Conservation (phyloP, 2,888 invertebrate genomes). For the Chalcis sispes region DNA sequence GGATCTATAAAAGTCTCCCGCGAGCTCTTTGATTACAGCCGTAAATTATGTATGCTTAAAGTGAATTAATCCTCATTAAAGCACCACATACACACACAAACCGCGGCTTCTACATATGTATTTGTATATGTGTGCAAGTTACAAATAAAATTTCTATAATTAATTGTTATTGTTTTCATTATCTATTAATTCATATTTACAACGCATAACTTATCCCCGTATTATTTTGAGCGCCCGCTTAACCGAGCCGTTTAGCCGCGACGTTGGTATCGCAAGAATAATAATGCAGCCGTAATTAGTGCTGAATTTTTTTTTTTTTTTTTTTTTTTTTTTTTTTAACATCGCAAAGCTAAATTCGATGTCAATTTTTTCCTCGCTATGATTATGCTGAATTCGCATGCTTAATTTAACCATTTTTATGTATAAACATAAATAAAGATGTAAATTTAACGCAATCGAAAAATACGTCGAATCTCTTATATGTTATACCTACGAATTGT, state of each 20-base stretch:
- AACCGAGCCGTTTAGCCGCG: not conserved
- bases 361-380: no score
- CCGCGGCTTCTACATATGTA: constrained; percentile 10
- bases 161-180: constrained; percentile 48
- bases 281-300: not conserved
- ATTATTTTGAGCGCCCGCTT: not conserved
- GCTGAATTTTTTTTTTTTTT: not conserved
- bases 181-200: constrained; percentile 49
- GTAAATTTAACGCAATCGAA: no score
- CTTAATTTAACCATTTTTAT: no score
- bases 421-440: no score
- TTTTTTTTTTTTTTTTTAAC: no score
- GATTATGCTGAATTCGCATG: no score
- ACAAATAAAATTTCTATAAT: constrained; percentile 51
- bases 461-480: no score
- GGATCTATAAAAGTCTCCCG: constrained; percentile 57
- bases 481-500: no score
- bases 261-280: not conserved
- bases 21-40: constrained; percentile 53
- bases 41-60: constrained; percentile 55
- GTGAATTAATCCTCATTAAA: constrained; percentile 55
- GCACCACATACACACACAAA: not conserved
- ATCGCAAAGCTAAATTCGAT: no score
- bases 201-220: constrained; percentile 35
- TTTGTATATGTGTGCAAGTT: not conserved